phyloP scores from a whole-genome alignment of 2,888 invertebrate genomes.

The Syrphus vitripennis region DNA sequence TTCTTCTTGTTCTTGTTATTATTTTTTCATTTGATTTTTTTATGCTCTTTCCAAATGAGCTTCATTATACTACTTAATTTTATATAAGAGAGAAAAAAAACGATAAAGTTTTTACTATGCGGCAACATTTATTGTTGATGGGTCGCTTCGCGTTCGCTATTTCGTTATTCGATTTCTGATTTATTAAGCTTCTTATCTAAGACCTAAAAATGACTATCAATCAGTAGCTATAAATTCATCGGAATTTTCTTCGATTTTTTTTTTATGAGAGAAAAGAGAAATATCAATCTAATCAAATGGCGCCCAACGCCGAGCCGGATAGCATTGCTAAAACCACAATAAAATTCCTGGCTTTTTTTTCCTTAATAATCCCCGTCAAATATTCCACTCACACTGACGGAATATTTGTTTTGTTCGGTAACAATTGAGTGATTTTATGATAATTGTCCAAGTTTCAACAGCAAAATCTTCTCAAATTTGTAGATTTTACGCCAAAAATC shows the following conservation, averaged over 20 bases:
- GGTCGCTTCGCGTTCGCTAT: neutral
- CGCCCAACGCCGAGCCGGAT: conserved; percentile 52
- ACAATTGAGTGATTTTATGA: conserved; percentile 57
- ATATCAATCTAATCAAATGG: conserved; percentile 48
- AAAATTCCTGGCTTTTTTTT: conserved; percentile 11
- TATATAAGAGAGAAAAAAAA: conserved; percentile 16
- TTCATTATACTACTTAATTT: conserved; percentile 32
- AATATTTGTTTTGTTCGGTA: neutral
- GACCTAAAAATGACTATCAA: conserved; percentile 29
- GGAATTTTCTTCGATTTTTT: neutral
- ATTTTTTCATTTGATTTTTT: conserved; percentile 27
- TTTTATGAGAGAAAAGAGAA: conserved; percentile 22
- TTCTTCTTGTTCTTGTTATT: neutral
- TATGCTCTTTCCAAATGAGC: conserved; percentile 16
- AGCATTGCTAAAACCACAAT: conserved; percentile 4
- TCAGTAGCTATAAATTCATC: conserved; percentile 39
- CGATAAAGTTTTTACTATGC: conserved; percentile 30
- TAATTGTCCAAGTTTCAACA: conserved; percentile 48
- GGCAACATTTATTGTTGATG: neutral
- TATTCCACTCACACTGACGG: neutral
- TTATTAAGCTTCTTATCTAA: neutral
- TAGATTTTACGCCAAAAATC: conserved; percentile 41
- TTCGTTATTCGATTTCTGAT: neutral
- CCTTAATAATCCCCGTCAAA: conserved; percentile 4
- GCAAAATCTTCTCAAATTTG: conserved; percentile 44